Base-by-base conservation (phyloP, 1,140 invertebrate species). In the Lethocerus indicus region DNA sequence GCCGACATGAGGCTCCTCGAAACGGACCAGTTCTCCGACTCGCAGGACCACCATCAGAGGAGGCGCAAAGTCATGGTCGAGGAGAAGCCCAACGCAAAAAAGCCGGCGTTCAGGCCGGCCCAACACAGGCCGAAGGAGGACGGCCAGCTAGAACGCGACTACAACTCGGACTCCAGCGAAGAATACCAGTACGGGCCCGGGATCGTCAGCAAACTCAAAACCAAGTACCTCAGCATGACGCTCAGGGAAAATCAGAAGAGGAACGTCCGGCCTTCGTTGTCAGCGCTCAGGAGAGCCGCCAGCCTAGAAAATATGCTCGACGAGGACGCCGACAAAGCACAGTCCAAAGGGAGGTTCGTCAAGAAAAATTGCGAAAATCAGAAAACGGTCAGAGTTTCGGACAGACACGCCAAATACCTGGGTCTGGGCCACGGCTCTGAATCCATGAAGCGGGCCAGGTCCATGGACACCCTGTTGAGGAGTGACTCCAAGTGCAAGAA, bases 111-210 rank as follows among this genome's bases (percentile, higher is more conserved):
- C 16, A 44, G 44, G 3, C 13, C 18, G 21, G 39, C 48, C 46
- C 36, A 53, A 36, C n/a, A n/a, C n/a, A 50, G 49, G 36, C 61
- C 59, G 60, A 67, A 58, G 26, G 47, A 36, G 41, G 52, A 18
- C 9, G 42, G 32, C 18, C 50, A 44, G 26, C 55, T 58, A 26
- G 52, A 56, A 16, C 55, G 57, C n/a, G 52, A 55, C 20, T 43
- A 43, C 43, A 40, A 53, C 36, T 72, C 71, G 46, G 73, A 75
- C 58, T 73, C 69, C 52, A 76, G 69, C 45, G 84, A 89, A 65
- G 87, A 90, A 59, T 63, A 90, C 18, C 79, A 82, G 56, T 93
- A 92, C 67, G 88, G 88, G 0, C 88, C 88, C 9, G 88, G 88
- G 6, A 91, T 93, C 58, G 88, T 93, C 3, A 86, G 83, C 56